These are phyloP conservation scores for Tretioscincus oriximinensis DNA, from an alignment of 2,113 vertebrate species.

Conservation along the genomic window DNA sequence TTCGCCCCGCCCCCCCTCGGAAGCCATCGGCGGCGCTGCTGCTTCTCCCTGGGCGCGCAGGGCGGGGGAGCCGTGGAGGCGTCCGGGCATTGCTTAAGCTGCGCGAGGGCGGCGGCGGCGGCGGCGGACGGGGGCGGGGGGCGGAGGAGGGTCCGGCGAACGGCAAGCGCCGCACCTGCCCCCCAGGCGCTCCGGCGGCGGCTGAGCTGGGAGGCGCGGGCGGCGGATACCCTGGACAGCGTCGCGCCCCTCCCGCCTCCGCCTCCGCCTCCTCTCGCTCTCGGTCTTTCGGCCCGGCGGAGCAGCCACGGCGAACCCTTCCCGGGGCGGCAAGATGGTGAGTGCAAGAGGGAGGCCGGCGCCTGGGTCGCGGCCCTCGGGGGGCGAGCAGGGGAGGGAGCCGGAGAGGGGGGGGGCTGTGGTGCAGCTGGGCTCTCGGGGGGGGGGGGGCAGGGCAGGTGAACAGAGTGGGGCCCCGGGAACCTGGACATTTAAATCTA, in stretches of 20 bases:
- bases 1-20: background rate
- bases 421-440: too few relatives aligned
- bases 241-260: conserved; percentile 9
- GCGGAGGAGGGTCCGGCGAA: background rate
- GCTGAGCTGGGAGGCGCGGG: background rate
- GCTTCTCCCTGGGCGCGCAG: background rate
- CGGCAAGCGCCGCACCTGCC: background rate
- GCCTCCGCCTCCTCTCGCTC: too few relatives aligned
- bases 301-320: background rate
- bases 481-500: too few relatives aligned
- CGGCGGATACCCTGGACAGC: conserved; percentile 71
- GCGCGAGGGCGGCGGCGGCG: background rate
- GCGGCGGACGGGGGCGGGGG: background rate
- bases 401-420: background rate
- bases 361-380: background rate
- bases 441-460: too few relatives aligned
- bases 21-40: background rate
- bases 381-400: background rate
- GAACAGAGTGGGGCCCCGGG: too few relatives aligned
- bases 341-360: conserved; percentile 28
- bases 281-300: background rate
- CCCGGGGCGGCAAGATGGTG: conserved; percentile 47
- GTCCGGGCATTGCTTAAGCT: background rate
- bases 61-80: background rate
- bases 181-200: too few relatives aligned